Evolutionary conservation across 2,113 vertebrate genomes (phyloP), one percentile per base, ranked within the genome.

Genomic region (Xenotilapia leptura): DNA sequence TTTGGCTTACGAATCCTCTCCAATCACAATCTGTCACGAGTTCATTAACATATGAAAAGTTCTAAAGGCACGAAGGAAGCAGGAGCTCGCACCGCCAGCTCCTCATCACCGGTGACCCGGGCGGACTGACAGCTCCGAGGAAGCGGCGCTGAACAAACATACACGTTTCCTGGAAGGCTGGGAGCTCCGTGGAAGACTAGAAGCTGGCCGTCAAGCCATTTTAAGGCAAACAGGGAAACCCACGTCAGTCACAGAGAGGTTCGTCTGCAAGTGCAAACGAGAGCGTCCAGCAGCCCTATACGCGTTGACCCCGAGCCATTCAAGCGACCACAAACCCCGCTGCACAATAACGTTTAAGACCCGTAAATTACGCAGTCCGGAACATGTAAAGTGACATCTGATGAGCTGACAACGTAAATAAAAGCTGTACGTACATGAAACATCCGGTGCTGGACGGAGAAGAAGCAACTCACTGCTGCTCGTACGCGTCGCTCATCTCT

Each of bases 381-480:
- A 75, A 47, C 14, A 75, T 26, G 68, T 26, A 26, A 47, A 47
- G 40, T 47, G 14, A 47, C 42, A 75, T 75, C 15, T 75, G 40
- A 75, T 17, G 23, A 75, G 14, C 21, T 47, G 68, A 75, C 68
- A 75, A 47, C 14, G 38, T 28, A 15, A 86, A 28, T 11, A 42
- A 38, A 45, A n/a, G 23, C 6, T n/a, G 55, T 31, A 62, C 55
- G 17, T 62, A 62, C 80, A 12, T 60, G 80, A 82, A 47, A 75
- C 42, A 49, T 75, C 70, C 70, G 40, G 68, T 17, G 23, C 68
- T 17, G 21, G 40, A 47, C 40, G 68, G 68, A 75, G 68, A 42
- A 47, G 9, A 3, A 47, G 6, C 70, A 0, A 0, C 14, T 75
- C 42, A 2, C 15, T 31, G 42, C 23, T 31, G 42, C 2, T 47